These are phyloP conservation scores for Brachyrhaphis roseni DNA, from an alignment of 2,797 vertebrate genomes.

Conservation along the genomic window DNA sequence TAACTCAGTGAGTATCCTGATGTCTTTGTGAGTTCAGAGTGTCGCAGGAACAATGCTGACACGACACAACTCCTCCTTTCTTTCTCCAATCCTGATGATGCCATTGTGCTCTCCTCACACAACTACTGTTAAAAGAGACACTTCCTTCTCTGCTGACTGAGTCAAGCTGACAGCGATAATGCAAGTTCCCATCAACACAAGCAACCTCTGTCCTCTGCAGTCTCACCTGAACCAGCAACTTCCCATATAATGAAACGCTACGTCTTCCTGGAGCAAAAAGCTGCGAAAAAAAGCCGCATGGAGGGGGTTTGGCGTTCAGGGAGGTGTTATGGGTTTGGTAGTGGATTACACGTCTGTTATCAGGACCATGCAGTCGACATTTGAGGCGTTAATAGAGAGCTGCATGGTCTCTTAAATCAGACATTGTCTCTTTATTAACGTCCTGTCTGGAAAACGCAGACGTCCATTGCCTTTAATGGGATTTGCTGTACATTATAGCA, in stretches of 20 bases:
- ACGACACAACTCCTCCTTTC: constrained; percentile 9
- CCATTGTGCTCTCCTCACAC: constrained; percentile 33
- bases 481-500: constrained; percentile 15
- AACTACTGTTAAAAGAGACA: constrained; percentile 52
- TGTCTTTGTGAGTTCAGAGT: constrained; percentile 58
- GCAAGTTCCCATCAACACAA: constrained; percentile 58
- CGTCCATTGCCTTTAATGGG: constrained; percentile 10
- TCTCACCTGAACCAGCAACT: constrained; percentile 69
- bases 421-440: constrained; percentile 44
- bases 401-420: constrained; percentile 75
- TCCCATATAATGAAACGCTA: constrained; percentile 77
- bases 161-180: constrained; percentile 61
- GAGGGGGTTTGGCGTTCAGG: not conserved
- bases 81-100: constrained; percentile 25
- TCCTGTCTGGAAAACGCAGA: constrained; percentile 29
- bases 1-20: constrained; percentile 30
- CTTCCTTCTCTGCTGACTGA: constrained; percentile 27
- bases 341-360: constrained; percentile 79
- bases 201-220: constrained; percentile 53
- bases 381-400: constrained; percentile 79
- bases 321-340: constrained; percentile 31
- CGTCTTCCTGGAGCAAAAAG: constrained; percentile 71
- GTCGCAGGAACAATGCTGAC: constrained; percentile 47
- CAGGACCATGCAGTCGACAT: constrained; percentile 79
- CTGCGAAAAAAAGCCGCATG: constrained; percentile 21